phyloP scores from a whole-genome alignment of 2,888 invertebrate genomes.

The Rhyacophila evoluta region DNA sequence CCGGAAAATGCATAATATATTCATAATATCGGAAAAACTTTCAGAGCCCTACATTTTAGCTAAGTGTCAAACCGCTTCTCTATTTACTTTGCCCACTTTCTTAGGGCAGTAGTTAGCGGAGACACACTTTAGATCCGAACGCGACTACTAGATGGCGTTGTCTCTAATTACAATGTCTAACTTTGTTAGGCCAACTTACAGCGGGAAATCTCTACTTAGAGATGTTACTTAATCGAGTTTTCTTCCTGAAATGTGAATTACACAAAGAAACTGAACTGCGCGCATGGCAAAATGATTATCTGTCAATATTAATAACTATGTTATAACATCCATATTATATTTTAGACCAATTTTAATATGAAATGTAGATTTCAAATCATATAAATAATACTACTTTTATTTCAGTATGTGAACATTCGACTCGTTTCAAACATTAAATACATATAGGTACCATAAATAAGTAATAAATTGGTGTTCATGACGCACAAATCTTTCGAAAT shows the following conservation, averaged over 20 bases:
- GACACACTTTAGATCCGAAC: constrained; percentile 15
- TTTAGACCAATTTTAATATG: too few relatives aligned
- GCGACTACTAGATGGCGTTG: constrained; percentile 18
- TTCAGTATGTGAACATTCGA: too few relatives aligned
- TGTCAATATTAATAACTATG: too few relatives aligned
- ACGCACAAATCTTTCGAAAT: too few relatives aligned
- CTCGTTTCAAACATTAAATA: too few relatives aligned
- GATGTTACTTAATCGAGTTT: not conserved
- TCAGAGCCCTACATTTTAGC: not conserved
- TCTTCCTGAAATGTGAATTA: not conserved
- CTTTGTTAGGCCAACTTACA: constrained; percentile 19
- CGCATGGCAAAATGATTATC: not conserved
- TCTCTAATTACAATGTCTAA: constrained; percentile 19
- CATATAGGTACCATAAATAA: too few relatives aligned
- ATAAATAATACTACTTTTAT: too few relatives aligned
- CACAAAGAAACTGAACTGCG: not conserved
- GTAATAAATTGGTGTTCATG: too few relatives aligned
- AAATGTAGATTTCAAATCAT: too few relatives aligned
- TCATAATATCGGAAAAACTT: constrained; percentile 12
- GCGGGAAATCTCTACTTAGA: not conserved
- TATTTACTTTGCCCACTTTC: constrained; percentile 13
- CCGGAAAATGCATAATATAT: constrained; percentile 21
- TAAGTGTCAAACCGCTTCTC: constrained; percentile 14
- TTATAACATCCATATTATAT: too few relatives aligned
- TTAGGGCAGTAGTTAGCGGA: constrained; percentile 3